These are phyloP conservation scores for Pseudopipra pipra DNA, from an alignment of 2,113 vertebrate species.

Conservation along the genomic window DNA sequence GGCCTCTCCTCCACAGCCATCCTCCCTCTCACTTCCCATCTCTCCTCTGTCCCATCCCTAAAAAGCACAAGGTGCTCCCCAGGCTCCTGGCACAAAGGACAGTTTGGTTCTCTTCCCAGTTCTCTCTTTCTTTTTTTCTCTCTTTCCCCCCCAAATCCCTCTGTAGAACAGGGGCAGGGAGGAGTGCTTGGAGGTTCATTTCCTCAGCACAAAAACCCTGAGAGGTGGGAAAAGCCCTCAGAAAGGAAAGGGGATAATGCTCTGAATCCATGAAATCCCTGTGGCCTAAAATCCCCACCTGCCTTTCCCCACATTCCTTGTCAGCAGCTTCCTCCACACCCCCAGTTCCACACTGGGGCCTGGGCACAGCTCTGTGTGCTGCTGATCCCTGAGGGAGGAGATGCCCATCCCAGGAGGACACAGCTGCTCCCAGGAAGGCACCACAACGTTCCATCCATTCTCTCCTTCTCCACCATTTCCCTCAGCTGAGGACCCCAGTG, in stretches of 20 bases:
- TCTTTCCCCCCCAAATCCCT: accelerated
- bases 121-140: not conserved
- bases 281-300: not conserved
- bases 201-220: not conserved
- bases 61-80: not conserved
- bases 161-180: not conserved
- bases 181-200: not conserved
- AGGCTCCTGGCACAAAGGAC: not conserved
- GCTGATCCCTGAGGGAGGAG: accelerated
- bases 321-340: not conserved
- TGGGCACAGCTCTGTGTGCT: not conserved
- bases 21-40: not conserved
- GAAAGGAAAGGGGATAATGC: not conserved
- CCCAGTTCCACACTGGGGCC: accelerated
- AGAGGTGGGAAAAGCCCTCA: not conserved
- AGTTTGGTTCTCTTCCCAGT: not conserved
- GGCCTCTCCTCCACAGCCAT: not conserved
- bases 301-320: accelerated
- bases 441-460: accelerated
- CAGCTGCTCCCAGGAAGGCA: not conserved
- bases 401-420: not conserved
- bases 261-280: not conserved
- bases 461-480: not conserved
- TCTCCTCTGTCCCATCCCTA: not conserved
- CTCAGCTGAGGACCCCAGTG: accelerated